phyloP scores from a whole-genome alignment of 2,888 invertebrate genomes.

The Hirtodrosophila histrioides region DNA sequence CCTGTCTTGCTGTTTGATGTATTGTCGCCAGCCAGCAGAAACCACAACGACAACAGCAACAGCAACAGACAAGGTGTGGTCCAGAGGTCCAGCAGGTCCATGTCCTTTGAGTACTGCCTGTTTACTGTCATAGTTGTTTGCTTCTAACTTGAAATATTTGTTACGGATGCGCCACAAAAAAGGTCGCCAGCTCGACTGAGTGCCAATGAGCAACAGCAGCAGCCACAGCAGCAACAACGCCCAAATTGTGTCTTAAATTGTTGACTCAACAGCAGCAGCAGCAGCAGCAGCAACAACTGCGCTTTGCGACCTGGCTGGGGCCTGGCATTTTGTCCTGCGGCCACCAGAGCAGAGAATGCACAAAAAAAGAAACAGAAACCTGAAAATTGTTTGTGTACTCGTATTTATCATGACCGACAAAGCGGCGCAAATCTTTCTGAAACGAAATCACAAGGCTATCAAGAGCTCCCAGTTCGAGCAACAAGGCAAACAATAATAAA shows the following conservation, averaged over 20 bases:
- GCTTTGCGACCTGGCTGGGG: constrained; percentile 33
- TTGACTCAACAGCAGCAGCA: constrained; percentile 60
- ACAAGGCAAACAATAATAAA: constrained; percentile 68
- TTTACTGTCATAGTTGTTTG: constrained; percentile 58
- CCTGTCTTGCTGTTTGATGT: constrained; percentile 77
- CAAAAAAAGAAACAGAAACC: constrained; percentile 46
- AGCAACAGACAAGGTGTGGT: constrained; percentile 62
- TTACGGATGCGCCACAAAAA: constrained; percentile 50
- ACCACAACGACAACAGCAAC: constrained; percentile 20
- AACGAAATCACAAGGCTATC: constrained; percentile 77
- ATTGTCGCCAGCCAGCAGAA: constrained; percentile 65
- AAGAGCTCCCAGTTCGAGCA: constrained; percentile 39
- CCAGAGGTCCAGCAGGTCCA: constrained; percentile 38
- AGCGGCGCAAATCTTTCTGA: constrained; percentile 68
- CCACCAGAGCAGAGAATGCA: constrained; percentile 66
- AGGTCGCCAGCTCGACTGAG: constrained; percentile 43
- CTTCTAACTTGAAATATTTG: constrained; percentile 73
- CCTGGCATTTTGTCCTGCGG: constrained; percentile 71
- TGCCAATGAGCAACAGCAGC: constrained; percentile 63
- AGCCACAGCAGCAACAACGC: constrained; percentile 28
- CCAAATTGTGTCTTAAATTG: constrained; percentile 49
- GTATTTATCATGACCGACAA: constrained; percentile 77
- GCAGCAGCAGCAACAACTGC: constrained; percentile 33
- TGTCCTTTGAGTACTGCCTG: constrained; percentile 49
- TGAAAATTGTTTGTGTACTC: constrained; percentile 67